These are phyloP conservation scores for Cladopsammia gracilis DNA, from an alignment of 64 coral and sea anemone species.

Conservation along the genomic window DNA sequence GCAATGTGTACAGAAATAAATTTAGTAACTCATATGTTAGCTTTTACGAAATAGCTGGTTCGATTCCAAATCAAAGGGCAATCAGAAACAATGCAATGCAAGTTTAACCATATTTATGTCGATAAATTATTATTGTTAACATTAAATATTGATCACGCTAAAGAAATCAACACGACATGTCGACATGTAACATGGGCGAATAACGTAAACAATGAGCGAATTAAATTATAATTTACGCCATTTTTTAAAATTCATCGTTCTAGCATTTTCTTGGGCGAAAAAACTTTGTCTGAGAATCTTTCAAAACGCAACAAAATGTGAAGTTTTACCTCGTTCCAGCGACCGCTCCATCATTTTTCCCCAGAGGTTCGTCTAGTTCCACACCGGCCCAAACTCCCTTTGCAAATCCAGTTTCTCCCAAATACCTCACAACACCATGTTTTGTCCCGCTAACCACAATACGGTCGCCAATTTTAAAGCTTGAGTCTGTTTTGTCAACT, in stretches of 20 bases:
- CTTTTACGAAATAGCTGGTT: too few species aligned
- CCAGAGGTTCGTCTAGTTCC: conserved; percentile 93
- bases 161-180: not conserved
- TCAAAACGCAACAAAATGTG: not conserved
- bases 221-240: too few species aligned
- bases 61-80: too few species aligned
- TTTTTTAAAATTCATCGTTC: too few species aligned
- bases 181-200: not conserved
- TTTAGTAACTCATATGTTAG: not conserved
- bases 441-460: conserved; percentile 95
- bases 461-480: conserved; percentile 90
- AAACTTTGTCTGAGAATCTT: not conserved
- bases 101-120: conserved; percentile 3
- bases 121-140: not conserved
- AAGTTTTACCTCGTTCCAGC: conserved; percentile 91
- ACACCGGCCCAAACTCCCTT: conserved; percentile 97
- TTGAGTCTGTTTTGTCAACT: conserved; percentile 31
- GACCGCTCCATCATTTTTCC: conserved; percentile 98
- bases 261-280: not conserved
- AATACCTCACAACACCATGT: conserved; percentile 85
- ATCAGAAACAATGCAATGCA: not conserved
- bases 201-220: too few species aligned
- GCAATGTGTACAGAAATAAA: not conserved
- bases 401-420: conserved; percentile 97
- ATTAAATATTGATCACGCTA: not conserved